Evolutionary conservation across 2,113 vertebrate species (phyloP).

Genomic region (human): GRCh38 chr16:82438001-82438500

Average conservation of each 20-base stretch:
- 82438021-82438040: not conserved
- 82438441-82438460: not conserved
- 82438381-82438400: not conserved
- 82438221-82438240: not conserved
- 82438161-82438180: not conserved
- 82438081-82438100: not conserved
- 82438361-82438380: not conserved
- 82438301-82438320: slow-evolving; percentile 35
- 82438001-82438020: not conserved
- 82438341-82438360: slow-evolving; percentile 40
- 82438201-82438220: not conserved
- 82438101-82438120: not conserved
- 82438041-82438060: not conserved
- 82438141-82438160: slow-evolving; percentile 25
- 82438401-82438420: slow-evolving; percentile 19
- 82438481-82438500: not conserved
- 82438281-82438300: not conserved
- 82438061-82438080: not conserved
- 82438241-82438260: slow-evolving; percentile 30
- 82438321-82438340: slow-evolving; percentile 3
- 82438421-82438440: not conserved
- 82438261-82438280: slow-evolving; percentile 33
- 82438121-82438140: not conserved
- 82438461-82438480: not conserved
- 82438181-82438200: not conserved